These are phyloP conservation scores for Drosophila ustulata DNA, from an alignment of 2,888 invertebrate genomes.

Conservation along the genomic window DNA sequence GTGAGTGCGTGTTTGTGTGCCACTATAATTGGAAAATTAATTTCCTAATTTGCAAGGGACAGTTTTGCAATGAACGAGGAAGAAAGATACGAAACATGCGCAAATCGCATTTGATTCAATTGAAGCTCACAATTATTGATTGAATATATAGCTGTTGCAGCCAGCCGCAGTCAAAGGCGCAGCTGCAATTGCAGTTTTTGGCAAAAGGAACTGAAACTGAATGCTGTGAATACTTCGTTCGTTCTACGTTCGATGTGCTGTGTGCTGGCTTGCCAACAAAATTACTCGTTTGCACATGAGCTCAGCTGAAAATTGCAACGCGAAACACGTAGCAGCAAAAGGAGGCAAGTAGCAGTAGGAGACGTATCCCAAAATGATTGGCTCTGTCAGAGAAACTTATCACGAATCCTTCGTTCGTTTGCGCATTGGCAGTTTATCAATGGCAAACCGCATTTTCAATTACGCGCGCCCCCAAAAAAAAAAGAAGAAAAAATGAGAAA, in stretches of 20 bases:
- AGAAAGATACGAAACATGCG: slow-evolving; percentile 14
- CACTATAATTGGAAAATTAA: slow-evolving; percentile 68
- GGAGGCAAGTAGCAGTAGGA: slow-evolving; percentile 15
- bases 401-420: slow-evolving; percentile 61
- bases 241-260: slow-evolving; percentile 1
- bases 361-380: slow-evolving; percentile 62
- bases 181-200: slow-evolving; percentile 38
- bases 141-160: slow-evolving; percentile 61
- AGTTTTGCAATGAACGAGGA: background rate
- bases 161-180: slow-evolving; percentile 12
- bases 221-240: background rate
- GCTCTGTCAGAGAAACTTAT: slow-evolving; percentile 76
- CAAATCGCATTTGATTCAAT: slow-evolving; percentile 82
- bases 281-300: slow-evolving; percentile 77
- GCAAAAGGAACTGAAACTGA: slow-evolving; percentile 33
- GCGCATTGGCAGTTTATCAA: slow-evolving; percentile 67
- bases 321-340: slow-evolving; percentile 74
- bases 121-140: slow-evolving; percentile 81
- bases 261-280: slow-evolving; percentile 44
- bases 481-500: slow-evolving; percentile 42
- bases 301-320: slow-evolving; percentile 82
- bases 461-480: slow-evolving; percentile 46
- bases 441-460: slow-evolving; percentile 64
- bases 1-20: background rate
- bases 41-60: slow-evolving; percentile 32